These are phyloP conservation scores for Etheostoma spectabile DNA, from an alignment of 2,113 vertebrate genomes.

Conservation along the genomic window DNA sequence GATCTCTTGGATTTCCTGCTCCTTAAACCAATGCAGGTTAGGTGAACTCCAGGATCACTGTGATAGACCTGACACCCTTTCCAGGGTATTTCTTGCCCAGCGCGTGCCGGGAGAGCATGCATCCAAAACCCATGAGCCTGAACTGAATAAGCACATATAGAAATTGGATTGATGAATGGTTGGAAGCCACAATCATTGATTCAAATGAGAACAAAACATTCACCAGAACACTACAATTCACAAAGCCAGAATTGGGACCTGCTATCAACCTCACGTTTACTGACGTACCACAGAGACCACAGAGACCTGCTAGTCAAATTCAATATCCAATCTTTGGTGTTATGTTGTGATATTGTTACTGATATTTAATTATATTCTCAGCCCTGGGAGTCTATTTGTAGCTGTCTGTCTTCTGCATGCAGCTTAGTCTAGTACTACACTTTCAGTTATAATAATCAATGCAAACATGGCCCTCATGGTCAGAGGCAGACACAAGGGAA, in stretches of 20 bases:
- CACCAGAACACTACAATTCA: background rate
- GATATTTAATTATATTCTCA: background rate
- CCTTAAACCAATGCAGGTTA: background rate
- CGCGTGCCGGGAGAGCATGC: slow-evolving; percentile 5
- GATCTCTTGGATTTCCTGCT: background rate
- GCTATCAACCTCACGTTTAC: background rate
- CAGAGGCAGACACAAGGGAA: background rate
- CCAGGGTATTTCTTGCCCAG: background rate
- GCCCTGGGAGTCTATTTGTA: background rate
- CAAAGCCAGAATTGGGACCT: background rate
- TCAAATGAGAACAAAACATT: background rate
- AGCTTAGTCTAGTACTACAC: background rate
- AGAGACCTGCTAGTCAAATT: background rate
- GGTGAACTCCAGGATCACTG: background rate
- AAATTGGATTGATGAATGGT: background rate
- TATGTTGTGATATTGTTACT: background rate
- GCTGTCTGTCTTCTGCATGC: background rate
- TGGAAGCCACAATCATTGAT: background rate
- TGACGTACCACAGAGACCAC: too few relatives aligned
- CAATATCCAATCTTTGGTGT: background rate
- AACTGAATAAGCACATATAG: background rate
- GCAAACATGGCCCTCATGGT: background rate
- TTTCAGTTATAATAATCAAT: background rate
- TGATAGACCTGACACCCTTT: background rate
- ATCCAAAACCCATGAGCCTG: background rate